Evolutionary conservation across 1,140 invertebrate species (phyloP), one percentile per base, ranked within the genome.

Genomic region (Papilio helenus): DNA sequence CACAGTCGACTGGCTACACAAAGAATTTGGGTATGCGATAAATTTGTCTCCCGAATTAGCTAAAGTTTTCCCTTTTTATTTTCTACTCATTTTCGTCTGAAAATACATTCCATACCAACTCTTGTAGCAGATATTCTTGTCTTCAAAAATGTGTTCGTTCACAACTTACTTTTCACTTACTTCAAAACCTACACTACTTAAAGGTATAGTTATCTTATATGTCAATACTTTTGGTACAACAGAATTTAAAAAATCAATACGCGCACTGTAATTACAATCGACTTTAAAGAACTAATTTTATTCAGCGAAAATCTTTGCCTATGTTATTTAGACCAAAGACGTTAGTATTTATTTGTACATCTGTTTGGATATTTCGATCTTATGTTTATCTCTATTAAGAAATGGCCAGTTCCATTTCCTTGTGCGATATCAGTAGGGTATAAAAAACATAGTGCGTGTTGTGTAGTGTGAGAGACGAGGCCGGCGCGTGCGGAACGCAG

Each of bases 401-500:
- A 68, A 68, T 29, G 12, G 61, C 3, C 7, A 34, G 16, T 58
- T 39, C 26, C 74, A 76, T 76, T 76, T 76, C 74, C 74, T 76
- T 18, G 29, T 77, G 34, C 76, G 55, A 42, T 77, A 77, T 77
- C 55, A 0, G 34, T 5, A 26, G 44, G n/a, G 44, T 58, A 68
- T 68, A 68, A 65, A 77, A 77, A 61, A 34, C n/a, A 77, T 55
- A n/a, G 55, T 49, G 4, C n/a, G 34, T 39, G 51, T 51, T 76
- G 74, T 61, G 34, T 34, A 26, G 72, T 61, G 14, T 23, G 76
- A 23, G 29, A 8, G 74, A n/a, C 74, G 51, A 55, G 44, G 20
- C 76, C 29, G 76, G 76, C 76, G 76, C 76, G 76, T 55, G 51
- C 26, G 76, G 76, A 77, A 77, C 76, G 76, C 76, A 55, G 76